Conservation (phyloP, 2,113 vertebrate species). For the Nannobrachium achirus region DNA sequence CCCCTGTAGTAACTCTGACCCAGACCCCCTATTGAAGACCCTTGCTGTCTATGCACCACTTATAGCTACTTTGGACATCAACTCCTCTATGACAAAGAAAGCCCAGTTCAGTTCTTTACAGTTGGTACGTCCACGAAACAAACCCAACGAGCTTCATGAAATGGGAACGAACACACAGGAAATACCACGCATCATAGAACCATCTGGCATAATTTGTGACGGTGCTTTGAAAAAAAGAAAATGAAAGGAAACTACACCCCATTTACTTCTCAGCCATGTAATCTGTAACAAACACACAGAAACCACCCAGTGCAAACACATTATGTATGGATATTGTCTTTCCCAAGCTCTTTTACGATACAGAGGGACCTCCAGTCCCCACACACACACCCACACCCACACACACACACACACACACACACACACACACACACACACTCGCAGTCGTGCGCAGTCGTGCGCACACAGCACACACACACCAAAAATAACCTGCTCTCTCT, state of each 20-base stretch:
- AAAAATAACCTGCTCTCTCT: constrained; percentile 51
- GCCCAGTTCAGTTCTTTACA: too few relatives aligned
- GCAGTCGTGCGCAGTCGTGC: too few relatives aligned
- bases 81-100: too few relatives aligned
- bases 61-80: too few relatives aligned
- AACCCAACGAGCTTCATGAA: background rate
- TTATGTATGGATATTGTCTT: constrained; percentile 3
- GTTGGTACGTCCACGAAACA: constrained; percentile 3
- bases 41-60: too few relatives aligned
- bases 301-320: constrained; percentile 23
- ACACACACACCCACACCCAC: too few relatives aligned
- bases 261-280: constrained; percentile 17
- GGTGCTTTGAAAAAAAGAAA: constrained; percentile 2
- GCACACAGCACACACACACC: constrained; percentile 3
- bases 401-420: background rate
- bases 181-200: constrained; percentile 12
- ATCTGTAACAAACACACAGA: constrained; percentile 40
- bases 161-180: constrained; percentile 1
- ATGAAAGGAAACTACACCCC: constrained; percentile 13
- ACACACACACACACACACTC: background rate
- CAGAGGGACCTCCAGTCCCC: too few relatives aligned
- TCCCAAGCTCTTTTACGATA: too few relatives aligned
- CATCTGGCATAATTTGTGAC: constrained; percentile 13
- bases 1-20: too few relatives aligned
- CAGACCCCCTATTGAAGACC: too few relatives aligned